Evolutionary conservation across 35 echinoderm and acorn worm genomes (phyloP), one percentile per base, ranked within the genome.

Genomic region (Apostichopus californicus): DNA sequence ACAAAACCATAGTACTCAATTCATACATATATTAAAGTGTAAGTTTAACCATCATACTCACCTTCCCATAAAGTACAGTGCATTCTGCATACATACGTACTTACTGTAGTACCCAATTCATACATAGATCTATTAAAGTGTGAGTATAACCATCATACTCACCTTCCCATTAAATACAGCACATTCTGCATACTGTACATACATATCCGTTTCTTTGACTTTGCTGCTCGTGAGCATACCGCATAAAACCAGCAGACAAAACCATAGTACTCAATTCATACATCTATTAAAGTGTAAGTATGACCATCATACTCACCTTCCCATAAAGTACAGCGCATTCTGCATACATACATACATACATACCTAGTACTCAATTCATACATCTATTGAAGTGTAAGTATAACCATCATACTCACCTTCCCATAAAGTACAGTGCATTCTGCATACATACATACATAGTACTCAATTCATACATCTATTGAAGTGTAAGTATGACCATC

Each of bases 131-230:
- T 22, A 78, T 18, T 78, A 78, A 26, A 78, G 52, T 9, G 52
- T 26, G 20, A 22, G 58, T 60, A 60, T 60, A 1, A 60, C 7
- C 11, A 60, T 60, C 58, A 60, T 60, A 55, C 78, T 86, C 79
- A 99, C 97, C 95, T 99, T 99, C 65, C 95, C 97, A 90, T 99
- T 95, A 20, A n/a, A n/a, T n/a, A n/a, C n/a, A n/a, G n/a, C n/a
- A n/a, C 95, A 96, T 84, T 96, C 97, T 10, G 93, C 97, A 94
- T n/a, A n/a, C n/a, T n/a, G n/a, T 95, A 96, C 97, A 99, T 99
- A 9, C 34, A 46, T 46, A 46, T n/a, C n/a, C n/a, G n/a, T n/a
- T n/a, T n/a, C n/a, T n/a, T n/a, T n/a, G n/a, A n/a, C n/a, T n/a
- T n/a, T n/a, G n/a, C n/a, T n/a, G n/a, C n/a, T n/a, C n/a, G n/a